Evolutionary conservation across 2,888 invertebrate species (phyloP).

Genomic region (Stomorhina lunata): DNA sequence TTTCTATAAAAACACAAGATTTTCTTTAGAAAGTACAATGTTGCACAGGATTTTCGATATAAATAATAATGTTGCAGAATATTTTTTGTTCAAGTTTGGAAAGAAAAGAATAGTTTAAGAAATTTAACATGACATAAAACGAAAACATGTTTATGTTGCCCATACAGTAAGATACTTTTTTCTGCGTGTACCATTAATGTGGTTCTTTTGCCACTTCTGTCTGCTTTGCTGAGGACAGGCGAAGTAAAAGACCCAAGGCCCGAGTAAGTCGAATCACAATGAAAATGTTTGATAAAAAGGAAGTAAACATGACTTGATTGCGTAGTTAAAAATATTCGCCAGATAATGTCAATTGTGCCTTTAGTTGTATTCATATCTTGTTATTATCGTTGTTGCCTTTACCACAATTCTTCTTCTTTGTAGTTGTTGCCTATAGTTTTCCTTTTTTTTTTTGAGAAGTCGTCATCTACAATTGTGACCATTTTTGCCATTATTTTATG

Average conservation of each 20-base stretch:
- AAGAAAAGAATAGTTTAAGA: too few relatives aligned
- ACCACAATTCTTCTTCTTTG: background rate
- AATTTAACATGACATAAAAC: too few relatives aligned
- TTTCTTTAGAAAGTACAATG: too few relatives aligned
- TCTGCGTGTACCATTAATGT: too few relatives aligned
- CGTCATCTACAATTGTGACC: slow-evolving; percentile 17
- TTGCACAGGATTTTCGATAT: too few relatives aligned
- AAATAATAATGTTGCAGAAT: too few relatives aligned
- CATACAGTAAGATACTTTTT: too few relatives aligned
- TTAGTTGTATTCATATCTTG: slow-evolving; percentile 4
- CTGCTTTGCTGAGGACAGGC: background rate
- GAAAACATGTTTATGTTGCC: too few relatives aligned
- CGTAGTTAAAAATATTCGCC: slow-evolving; percentile 54
- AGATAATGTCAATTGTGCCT: slow-evolving; percentile 58
- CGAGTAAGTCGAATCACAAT: slow-evolving; percentile 8
- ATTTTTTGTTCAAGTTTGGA: too few relatives aligned
- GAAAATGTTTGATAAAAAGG: slow-evolving; percentile 28
- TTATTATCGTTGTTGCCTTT: background rate
- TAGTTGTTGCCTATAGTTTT: background rate
- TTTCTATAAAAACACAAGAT: too few relatives aligned
- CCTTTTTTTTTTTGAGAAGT: background rate
- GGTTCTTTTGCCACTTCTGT: slow-evolving; percentile 5
- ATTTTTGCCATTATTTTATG: slow-evolving; percentile 27
- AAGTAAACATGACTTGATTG: slow-evolving; percentile 60
- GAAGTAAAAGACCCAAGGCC: background rate